Evolutionary conservation across 2,888 invertebrate species (phyloP).

Genomic region (Clepsis dumicolana): DNA sequence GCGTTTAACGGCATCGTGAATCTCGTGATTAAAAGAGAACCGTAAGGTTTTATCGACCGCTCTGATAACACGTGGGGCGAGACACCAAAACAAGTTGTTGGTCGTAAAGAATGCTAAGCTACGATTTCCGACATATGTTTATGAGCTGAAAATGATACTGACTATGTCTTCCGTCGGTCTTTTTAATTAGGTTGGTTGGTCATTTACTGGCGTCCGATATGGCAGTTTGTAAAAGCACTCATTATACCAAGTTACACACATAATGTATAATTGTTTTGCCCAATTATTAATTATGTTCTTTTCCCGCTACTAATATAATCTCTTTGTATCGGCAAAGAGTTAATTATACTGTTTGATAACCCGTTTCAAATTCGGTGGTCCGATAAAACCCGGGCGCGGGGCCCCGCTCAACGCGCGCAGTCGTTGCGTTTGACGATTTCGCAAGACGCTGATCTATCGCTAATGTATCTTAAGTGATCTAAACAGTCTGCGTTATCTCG

Average conservation of each 20-base stretch:
- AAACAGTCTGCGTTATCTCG: slow-evolving; percentile 68
- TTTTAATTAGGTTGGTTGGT: slow-evolving; percentile 29
- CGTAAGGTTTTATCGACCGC: slow-evolving; percentile 59
- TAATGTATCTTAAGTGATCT: slow-evolving; percentile 64
- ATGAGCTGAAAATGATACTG: slow-evolving; percentile 25
- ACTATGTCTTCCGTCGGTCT: slow-evolving; percentile 38
- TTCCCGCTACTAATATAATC: slow-evolving; percentile 28
- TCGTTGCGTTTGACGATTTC: slow-evolving; percentile 46
- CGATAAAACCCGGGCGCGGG: slow-evolving; percentile 23
- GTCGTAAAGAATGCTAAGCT: slow-evolving; percentile 33
- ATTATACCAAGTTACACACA: slow-evolving; percentile 26
- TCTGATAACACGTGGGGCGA: slow-evolving; percentile 47
- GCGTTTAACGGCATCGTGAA: slow-evolving; percentile 38
- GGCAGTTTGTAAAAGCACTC: slow-evolving; percentile 11
- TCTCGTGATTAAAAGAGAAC: slow-evolving; percentile 60
- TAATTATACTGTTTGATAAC: slow-evolving; percentile 37
- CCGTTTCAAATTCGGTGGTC: slow-evolving; percentile 31
- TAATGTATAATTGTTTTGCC: slow-evolving; percentile 31
- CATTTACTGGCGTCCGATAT: slow-evolving; percentile 16
- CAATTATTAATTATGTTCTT: slow-evolving; percentile 31
- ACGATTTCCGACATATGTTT: slow-evolving; percentile 31
- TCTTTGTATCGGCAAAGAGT: slow-evolving; percentile 38
- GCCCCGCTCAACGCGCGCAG: background rate
- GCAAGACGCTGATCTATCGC: slow-evolving; percentile 55
- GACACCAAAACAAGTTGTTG: slow-evolving; percentile 38